Percentiles rank a stretch among this genome's conserved stretches.
Conservation (phyloP, 2,888 invertebrate species). For the Drosophila parthenogenetica region DNA sequence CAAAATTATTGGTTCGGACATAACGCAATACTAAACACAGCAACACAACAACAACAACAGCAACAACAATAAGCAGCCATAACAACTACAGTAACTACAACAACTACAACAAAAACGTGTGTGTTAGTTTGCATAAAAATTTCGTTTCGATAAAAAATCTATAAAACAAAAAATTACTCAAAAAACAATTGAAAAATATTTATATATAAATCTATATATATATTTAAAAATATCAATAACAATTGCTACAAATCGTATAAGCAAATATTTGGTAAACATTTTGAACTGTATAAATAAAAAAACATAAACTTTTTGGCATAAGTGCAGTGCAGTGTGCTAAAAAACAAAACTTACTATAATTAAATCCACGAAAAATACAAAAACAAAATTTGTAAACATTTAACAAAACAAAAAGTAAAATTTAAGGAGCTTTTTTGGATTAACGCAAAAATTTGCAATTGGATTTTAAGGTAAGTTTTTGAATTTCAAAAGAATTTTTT, state of each 20-base stretch:
- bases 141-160: conserved; percentile 83
- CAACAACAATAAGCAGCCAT: conserved; percentile 45
- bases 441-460: conserved; percentile 72
- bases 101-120: conserved; percentile 67
- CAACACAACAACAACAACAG: conserved; percentile 69
- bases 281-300: conserved; percentile 49
- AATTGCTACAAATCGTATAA: no score
- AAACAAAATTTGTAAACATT: conserved; percentile 62
- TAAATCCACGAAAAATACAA: conserved; percentile 30
- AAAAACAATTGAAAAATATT: conserved; percentile 42
- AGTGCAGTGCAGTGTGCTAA: conserved; percentile 50
- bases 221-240: conserved; percentile 31
- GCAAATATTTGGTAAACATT: conserved; percentile 66
- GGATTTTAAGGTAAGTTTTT: conserved; percentile 68
- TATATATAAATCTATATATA: conserved; percentile 41
- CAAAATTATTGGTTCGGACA: conserved; percentile 85
- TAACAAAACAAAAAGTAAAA: conserved; percentile 34
- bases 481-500: neutral
- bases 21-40: conserved; percentile 82
- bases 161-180: conserved; percentile 57
- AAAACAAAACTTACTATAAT: conserved; percentile 22
- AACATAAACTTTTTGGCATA: conserved; percentile 41
- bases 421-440: conserved; percentile 64
- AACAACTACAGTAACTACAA: conserved; percentile 37
- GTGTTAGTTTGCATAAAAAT: conserved; percentile 84